Evolutionary conservation across 1,140 invertebrate genomes (phyloP), one percentile per base, ranked within the genome.

Genomic region (Lethrus apterus): DNA sequence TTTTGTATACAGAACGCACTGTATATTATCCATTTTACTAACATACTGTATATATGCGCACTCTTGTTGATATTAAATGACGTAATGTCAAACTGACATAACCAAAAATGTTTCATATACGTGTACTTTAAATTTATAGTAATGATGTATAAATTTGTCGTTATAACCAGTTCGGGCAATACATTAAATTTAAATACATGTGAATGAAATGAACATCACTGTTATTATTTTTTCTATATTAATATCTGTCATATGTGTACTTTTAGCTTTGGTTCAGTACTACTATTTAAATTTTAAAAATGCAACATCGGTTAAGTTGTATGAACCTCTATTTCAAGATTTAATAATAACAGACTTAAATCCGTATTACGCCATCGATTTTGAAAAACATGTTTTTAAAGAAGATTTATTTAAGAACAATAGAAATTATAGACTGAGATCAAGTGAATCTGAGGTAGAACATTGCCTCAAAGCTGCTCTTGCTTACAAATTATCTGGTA

Each of bases 401-500:
- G 57, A 53, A 46, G 52, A 55, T 42, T 36, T 55, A 30, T n/a
- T n/a, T n/a, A 55, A 23, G 29, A 26, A 35, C 46, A 48, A 38
- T n/a, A 32, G 17, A 20, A 48, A 17, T 13, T 34, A 45, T 2
- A 51, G 21, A 23, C 21, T 48, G 31, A 17, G 24, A 52, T 50
- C 36, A 14, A 56, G 66, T 5, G 67, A 69, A 41, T 58, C 70
- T 8, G 93, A 97, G 74, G 89, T 92, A 1, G 68, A 92, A 13
- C 79, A 83, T 41, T 84, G 89, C 0, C 64, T 95, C 41, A 80
- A 88, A 51, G 76, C 89, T 21, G 92, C 92, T 0, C 58, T 89
- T 44, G 86, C 90, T 51, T 85, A 93, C 79, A 84, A 86, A 62
- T 71, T 77, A 36, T 68, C 75, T 9, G 89, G 89, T 0, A 94